Conservation (phyloP, 2,888 invertebrate genomes). For the Drosophila prostipennis region DNA sequence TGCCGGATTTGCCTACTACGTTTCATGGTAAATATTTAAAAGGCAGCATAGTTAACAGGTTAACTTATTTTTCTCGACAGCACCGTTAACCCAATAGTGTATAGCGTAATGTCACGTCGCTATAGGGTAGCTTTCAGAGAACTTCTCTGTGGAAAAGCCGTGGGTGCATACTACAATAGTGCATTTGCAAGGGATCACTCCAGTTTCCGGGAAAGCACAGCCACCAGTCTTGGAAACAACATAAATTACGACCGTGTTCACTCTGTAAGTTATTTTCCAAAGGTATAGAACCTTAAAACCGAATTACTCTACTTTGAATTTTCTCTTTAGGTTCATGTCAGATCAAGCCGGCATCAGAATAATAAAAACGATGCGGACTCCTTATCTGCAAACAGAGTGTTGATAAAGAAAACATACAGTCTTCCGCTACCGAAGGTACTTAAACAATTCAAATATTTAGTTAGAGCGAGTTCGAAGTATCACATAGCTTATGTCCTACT, state of each 20-base stretch:
- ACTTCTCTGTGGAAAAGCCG: conserved; percentile 88
- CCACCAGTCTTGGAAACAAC: conserved; percentile 56
- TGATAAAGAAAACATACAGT: conserved; percentile 69
- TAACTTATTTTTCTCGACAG: conserved; percentile 81
- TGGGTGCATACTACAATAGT: conserved; percentile 83
- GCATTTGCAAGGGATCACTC: conserved; percentile 87
- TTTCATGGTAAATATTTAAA: conserved; percentile 85
- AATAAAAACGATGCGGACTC: conserved; percentile 68
- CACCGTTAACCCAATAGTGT: conserved; percentile 94
- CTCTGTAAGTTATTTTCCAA: conserved; percentile 44
- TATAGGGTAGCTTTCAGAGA: conserved; percentile 92
- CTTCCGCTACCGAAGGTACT: conserved; percentile 67
- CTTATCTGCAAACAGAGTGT: conserved; percentile 69
- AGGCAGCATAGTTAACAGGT: not conserved
- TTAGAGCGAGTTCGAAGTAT: no score
- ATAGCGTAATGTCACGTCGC: conserved; percentile 92
- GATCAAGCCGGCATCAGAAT: conserved; percentile 69
- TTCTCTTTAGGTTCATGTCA: conserved; percentile 68
- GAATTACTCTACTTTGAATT: not conserved
- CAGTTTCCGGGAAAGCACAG: conserved; percentile 86
- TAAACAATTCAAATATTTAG: not conserved
- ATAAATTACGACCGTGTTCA: conserved; percentile 72
- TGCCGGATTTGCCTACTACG: conserved; percentile 92
- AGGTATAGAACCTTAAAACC: not conserved
- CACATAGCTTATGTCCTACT: not conserved